A percentile compares a stretch with the other conserved stretches of the same genome.
phyloP scores from a whole-genome alignment of 2,888 invertebrate genomes.

The Aspidapion aeneum region DNA sequence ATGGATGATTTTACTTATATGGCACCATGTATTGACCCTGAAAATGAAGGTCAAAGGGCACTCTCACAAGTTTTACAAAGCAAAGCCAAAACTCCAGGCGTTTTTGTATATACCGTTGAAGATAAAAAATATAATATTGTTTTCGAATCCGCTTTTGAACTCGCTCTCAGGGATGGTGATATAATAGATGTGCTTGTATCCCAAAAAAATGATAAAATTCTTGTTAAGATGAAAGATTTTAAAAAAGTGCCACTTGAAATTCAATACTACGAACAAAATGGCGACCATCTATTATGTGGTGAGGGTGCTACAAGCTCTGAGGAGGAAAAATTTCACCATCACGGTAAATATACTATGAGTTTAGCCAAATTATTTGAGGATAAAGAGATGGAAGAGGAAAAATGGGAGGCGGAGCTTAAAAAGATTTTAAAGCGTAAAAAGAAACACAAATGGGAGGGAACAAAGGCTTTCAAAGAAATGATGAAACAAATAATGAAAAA shows the following conservation, averaged over 20 bases:
- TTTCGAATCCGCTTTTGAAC: constrained; percentile 69
- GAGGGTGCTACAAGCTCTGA: constrained; percentile 65
- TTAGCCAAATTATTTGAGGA: constrained; percentile 73
- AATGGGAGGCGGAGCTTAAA: constrained; percentile 52
- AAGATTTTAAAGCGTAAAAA: constrained; percentile 42
- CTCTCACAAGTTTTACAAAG: constrained; percentile 59
- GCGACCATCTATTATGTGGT: constrained; percentile 58
- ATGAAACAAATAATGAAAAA: constrained; percentile 61
- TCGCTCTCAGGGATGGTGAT: constrained; percentile 73
- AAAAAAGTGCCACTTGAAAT: constrained; percentile 65
- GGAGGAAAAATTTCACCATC: constrained; percentile 48
- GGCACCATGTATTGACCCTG: constrained; percentile 67
- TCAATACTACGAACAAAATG: constrained; percentile 34
- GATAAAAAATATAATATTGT: constrained; percentile 73
- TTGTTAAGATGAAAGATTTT: constrained; percentile 69
- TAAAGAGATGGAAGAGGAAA: constrained; percentile 67
- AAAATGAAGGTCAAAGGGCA: constrained; percentile 61
- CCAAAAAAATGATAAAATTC: constrained; percentile 69
- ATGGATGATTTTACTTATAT: constrained; percentile 71
- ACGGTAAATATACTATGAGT: constrained; percentile 60
- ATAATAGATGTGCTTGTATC: constrained; percentile 74
- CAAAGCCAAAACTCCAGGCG: constrained; percentile 53
- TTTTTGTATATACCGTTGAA: constrained; percentile 72
- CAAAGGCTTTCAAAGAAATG: constrained; percentile 56
- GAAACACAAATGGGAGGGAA: constrained; percentile 44